phyloP scores from a whole-genome alignment of 2,113 vertebrate species.

The Typhlomys cinereus region DNA sequence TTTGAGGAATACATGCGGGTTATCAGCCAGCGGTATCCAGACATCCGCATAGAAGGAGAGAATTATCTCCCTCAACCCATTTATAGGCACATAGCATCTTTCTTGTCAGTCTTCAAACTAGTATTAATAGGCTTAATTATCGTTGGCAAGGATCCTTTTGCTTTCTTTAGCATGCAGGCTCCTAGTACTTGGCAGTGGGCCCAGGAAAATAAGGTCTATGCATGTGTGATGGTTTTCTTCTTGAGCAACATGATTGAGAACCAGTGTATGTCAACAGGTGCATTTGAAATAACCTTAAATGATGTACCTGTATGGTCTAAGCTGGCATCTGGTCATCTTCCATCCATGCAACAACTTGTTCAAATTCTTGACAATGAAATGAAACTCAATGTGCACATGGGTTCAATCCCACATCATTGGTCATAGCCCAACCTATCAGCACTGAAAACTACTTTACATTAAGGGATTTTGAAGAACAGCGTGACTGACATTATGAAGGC shows the following conservation, averaged over 20 bases:
- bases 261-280: conserved; percentile 98
- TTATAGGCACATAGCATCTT: conserved; percentile 96
- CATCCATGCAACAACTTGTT: conserved; percentile 99
- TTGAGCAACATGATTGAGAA: conserved; percentile 99
- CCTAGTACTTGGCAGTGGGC: conserved; percentile 98
- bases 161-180: conserved; percentile 94
- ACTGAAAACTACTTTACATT: conserved; percentile 89
- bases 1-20: conserved; percentile 99
- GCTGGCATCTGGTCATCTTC: conserved; percentile 97
- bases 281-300: conserved; percentile 98
- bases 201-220: conserved; percentile 99
- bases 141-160: conserved; percentile 95
- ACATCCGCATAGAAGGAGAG: conserved; percentile 99
- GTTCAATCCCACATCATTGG: conserved; percentile 92
- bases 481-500: conserved; percentile 95
- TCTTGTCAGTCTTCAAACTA: conserved; percentile 98
- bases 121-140: conserved; percentile 98
- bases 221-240: conserved; percentile 99
- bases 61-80: conserved; percentile 96
- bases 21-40: conserved; percentile 99
- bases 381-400: conserved; percentile 99
- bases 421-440: conserved; percentile 92
- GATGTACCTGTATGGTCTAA: conserved; percentile 99
- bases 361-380: conserved; percentile 99
- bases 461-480: conserved; percentile 88